Percentiles rank a stretch among this genome's conserved stretches.
phyloP scores from a whole-genome alignment of 2,797 vertebrate species.

The Lutjanus campechanus region DNA sequence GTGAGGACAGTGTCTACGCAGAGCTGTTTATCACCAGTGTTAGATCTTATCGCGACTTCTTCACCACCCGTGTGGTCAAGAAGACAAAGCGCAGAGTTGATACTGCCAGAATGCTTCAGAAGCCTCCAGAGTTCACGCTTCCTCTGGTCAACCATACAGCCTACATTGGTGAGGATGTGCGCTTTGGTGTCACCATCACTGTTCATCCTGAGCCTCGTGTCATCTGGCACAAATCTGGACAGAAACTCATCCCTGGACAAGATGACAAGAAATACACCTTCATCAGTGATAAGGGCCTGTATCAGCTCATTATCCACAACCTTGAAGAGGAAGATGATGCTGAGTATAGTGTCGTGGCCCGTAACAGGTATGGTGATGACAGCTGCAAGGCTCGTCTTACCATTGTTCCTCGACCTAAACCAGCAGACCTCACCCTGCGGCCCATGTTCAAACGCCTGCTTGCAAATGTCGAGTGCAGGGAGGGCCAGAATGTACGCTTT shows the following conservation, averaged over 20 bases:
- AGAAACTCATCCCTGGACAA: conserved; percentile 94
- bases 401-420: conserved; percentile 92
- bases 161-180: conserved; percentile 93
- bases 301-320: conserved; percentile 93
- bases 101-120: conserved; percentile 94
- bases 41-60: conserved; percentile 93
- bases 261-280: conserved; percentile 97
- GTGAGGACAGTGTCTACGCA: conserved; percentile 95
- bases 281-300: conserved; percentile 95
- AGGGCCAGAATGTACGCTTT: conserved; percentile 95
- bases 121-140: conserved; percentile 97
- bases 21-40: conserved; percentile 94
- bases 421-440: conserved; percentile 93
- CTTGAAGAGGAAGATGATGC: conserved; percentile 92
- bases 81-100: conserved; percentile 96
- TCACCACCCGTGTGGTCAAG: conserved; percentile 91
- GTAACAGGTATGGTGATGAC: conserved; percentile 96
- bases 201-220: conserved; percentile 98
- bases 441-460: conserved; percentile 99
- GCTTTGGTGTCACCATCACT: conserved; percentile 97
- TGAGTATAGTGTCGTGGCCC: conserved; percentile 95
- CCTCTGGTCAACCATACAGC: conserved; percentile 94
- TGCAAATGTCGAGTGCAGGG: conserved; percentile 95
- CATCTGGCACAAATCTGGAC: conserved; percentile 96
- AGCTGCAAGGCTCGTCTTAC: conserved; percentile 97